These are phyloP conservation scores for Montipora capricornis DNA, from an alignment of 64 coral and sea anemone genomes.

Conservation along the genomic window DNA sequence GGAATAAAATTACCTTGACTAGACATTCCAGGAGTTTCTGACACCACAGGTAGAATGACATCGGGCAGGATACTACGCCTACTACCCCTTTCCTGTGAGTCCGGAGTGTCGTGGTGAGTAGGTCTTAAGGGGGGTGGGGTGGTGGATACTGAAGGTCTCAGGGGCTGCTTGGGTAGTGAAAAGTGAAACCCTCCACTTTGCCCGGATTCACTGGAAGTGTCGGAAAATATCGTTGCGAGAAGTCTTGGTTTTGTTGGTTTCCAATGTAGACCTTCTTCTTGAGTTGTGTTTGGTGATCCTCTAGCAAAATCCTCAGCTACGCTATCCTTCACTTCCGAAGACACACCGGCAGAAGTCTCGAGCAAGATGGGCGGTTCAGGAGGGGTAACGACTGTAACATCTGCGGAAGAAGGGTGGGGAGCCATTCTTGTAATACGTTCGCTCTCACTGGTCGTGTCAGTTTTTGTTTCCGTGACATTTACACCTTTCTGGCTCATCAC, in stretches of 20 bases:
- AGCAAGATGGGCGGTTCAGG: neutral
- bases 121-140: conserved; percentile 79
- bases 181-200: conserved; percentile 70
- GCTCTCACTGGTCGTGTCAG: neutral
- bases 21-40: conserved; percentile 78
- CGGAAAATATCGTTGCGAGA: conserved; percentile 26
- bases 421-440: neutral
- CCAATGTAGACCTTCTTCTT: neutral
- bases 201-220: conserved; percentile 76
- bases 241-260: neutral
- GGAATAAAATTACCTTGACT: conserved; percentile 57
- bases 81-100: conserved; percentile 41
- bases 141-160: conserved; percentile 71
- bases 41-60: conserved; percentile 44
- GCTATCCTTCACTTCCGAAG: neutral
- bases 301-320: neutral
- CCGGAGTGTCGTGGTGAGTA: conserved; percentile 20
- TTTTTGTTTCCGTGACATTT: neutral
- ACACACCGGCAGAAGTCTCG: neutral
- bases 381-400: neutral
- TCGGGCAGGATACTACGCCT: neutral
- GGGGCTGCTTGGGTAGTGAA: conserved; percentile 78
- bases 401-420: neutral
- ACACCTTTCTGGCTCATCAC: neutral
- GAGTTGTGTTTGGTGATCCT: neutral